Percentiles rank a stretch among this genome's conserved stretches.
Conservation (phyloP, 2,797 vertebrate species). For the Lerista edwardsae region DNA sequence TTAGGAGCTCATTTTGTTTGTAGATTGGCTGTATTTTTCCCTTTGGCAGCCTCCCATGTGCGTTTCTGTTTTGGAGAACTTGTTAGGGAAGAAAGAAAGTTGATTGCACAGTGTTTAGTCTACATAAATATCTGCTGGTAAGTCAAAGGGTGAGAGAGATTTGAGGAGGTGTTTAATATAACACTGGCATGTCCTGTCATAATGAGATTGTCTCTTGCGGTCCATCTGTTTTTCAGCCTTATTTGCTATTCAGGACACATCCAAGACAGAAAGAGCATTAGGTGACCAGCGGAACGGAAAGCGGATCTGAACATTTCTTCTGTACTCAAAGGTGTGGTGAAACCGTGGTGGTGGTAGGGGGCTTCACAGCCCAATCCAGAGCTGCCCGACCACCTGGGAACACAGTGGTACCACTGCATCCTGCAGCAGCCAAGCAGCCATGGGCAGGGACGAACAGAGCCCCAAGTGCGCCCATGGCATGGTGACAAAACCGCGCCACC, state of each 20-base stretch:
- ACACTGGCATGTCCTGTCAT: not conserved
- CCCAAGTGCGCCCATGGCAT: too few species aligned
- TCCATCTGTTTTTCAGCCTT: not conserved
- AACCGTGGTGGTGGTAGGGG: too few species aligned
- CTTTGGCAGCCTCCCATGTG: slow-evolving; percentile 19
- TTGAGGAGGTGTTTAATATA: slow-evolving; percentile 11
- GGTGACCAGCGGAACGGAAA: not conserved
- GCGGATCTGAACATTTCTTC: slow-evolving; percentile 10
- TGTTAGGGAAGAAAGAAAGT: slow-evolving; percentile 12
- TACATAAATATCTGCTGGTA: not conserved
- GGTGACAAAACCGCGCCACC: too few species aligned
- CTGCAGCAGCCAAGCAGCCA: too few species aligned
- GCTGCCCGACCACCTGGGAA: too few species aligned
- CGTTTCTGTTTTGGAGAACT: not conserved
- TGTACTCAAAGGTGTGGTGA: not conserved
- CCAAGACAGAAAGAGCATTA: not conserved
- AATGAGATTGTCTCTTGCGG: slow-evolving; percentile 17
- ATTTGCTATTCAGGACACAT: slow-evolving; percentile 4
- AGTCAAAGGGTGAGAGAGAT: slow-evolving; percentile 3
- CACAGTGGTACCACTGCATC: too few species aligned
- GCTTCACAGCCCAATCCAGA: too few species aligned
- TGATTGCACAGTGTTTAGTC: slow-evolving; percentile 10
- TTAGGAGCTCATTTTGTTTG: slow-evolving; percentile 23
- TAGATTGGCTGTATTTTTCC: slow-evolving; percentile 27
- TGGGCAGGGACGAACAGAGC: too few species aligned